Evolutionary conservation across 37 sponge, comb jelly and placozoan genomes (phyloP), one percentile per base, ranked within the genome.

Genomic region (Bolinopsis microptera): DNA sequence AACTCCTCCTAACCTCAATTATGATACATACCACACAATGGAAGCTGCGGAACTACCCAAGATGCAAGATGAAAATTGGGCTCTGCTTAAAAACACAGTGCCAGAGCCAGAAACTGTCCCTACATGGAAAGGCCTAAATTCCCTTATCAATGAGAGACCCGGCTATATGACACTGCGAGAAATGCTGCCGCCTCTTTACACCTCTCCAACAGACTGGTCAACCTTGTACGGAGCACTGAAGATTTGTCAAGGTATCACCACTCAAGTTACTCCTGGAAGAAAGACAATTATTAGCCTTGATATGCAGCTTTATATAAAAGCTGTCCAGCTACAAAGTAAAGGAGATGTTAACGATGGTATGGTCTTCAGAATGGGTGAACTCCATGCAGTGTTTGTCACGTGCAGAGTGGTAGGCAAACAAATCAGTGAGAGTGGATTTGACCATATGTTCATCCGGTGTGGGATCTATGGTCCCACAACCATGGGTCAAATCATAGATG

Each of bases 291-390:
- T 70, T n/a, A 70, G 28, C 5, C 24, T 70, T 23, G 74, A 70
- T 24, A 8, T 70, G 18, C 74, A 70, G 74, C 74, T 70, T 8
- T 70, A 70, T 30, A 70, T 70, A n/a, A 70, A 70, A 70, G 74
- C 25, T 70, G 26, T 70, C 74, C 74, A 70, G 24, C 26, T 70
- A 3, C 28, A 70, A 5, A 70, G 23, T 2, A 3, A 2, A 18
- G 16, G 16, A 61, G 68, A 61, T 21, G 9, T 61, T 9, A 61
- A 61, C 9, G 74, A 30, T 25, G 2, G 26, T 3, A 5, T 27
- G 3, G 26, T 70, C 5, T 67, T 67, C 68, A 70, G 74, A 70
- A 24, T 70, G 23, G 74, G 74, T 3, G 74, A 70, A 70, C 74
- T 70, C 26, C 74, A 70, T 70, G 74, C 5, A 30, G 23, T 70